These are phyloP conservation scores for Premnoplex brunnescens DNA, from an alignment of 2,797 vertebrate species.

Conservation along the genomic window DNA sequence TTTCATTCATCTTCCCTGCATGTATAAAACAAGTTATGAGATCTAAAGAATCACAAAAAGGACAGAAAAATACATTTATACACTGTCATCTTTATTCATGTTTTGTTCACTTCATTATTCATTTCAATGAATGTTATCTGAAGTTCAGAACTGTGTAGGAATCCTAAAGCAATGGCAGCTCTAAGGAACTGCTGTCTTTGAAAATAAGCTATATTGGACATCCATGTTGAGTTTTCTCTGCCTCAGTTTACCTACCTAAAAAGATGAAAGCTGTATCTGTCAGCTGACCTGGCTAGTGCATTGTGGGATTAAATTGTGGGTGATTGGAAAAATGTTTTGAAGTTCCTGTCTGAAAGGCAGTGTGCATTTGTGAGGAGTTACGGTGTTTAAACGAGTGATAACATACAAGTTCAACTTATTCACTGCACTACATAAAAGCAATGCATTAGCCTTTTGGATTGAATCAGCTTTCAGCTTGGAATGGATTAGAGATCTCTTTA, in stretches of 20 bases:
- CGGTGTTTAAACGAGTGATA: neutral
- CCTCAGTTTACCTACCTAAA: neutral
- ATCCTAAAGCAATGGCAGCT: neutral
- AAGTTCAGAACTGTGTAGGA: neutral
- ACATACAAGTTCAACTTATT: neutral
- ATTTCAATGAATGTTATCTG: neutral
- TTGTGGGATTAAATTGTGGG: neutral
- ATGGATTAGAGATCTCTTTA: neutral
- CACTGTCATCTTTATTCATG: neutral
- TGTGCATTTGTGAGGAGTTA: neutral
- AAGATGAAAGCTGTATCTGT: neutral
- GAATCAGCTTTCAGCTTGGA: neutral
- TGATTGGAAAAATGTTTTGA: neutral
- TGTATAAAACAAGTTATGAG: constrained; percentile 1
- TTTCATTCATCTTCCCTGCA: constrained; percentile 21
- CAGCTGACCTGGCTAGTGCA: neutral
- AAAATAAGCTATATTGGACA: neutral
- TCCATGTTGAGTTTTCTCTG: neutral
- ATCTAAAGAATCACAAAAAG: constrained; percentile 1
- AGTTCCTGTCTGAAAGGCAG: neutral
- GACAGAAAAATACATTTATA: neutral
- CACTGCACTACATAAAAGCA: neutral
- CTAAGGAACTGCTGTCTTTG: neutral
- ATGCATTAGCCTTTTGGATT: neutral
- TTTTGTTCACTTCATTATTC: constrained; percentile 12